Evolutionary conservation across 1,140 invertebrate genomes (phyloP), one percentile per base, ranked within the genome.

Genomic region (Eufriesea mexicana): DNA sequence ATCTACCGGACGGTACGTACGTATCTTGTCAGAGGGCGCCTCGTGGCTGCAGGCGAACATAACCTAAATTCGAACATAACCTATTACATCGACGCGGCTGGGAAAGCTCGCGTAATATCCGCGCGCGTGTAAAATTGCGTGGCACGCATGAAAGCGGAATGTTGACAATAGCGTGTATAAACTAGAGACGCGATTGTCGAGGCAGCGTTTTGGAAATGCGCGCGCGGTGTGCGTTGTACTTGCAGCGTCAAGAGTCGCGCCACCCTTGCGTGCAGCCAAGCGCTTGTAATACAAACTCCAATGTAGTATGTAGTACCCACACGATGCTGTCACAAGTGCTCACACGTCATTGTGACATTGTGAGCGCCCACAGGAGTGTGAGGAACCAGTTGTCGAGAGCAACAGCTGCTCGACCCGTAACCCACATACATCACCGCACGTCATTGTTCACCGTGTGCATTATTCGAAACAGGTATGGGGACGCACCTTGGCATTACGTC

Each of bases 371-470:
- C 77, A 84, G 90, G 88, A 91, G 90, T 91, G 90, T 89, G 90
- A 91, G 90, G 90, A 89, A 91, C 90, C 90, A 91, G 90, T 91
- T 90, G 90, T 91, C 86, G 87, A 89, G 89, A 86, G 90, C 89
- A 93, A 93, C 93, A 94, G 92, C 93, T 94, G 93, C 92, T 92
- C 90, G 91, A 91, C 89, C 91, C 92, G 89, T 93, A 93, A 93
- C 93, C 93, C 92, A 93, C 91, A 93, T 94, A 93, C 93, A 94
- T 94, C 93, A 93, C 92, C 92, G 89, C 92, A 90, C 89, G 92
- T 93, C 92, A 94, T 94, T 94, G 93, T 94, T 93, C 90, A 84
- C 85, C 76, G 76, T 81, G 86, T 83, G 86, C 87, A 92, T 92
- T 91, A 92, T 92, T 91, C 87, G 80, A 87, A 87, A 89, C 91